phyloP scores from a whole-genome alignment of 1,140 invertebrate species.

The Saccostrea glomerata region DNA sequence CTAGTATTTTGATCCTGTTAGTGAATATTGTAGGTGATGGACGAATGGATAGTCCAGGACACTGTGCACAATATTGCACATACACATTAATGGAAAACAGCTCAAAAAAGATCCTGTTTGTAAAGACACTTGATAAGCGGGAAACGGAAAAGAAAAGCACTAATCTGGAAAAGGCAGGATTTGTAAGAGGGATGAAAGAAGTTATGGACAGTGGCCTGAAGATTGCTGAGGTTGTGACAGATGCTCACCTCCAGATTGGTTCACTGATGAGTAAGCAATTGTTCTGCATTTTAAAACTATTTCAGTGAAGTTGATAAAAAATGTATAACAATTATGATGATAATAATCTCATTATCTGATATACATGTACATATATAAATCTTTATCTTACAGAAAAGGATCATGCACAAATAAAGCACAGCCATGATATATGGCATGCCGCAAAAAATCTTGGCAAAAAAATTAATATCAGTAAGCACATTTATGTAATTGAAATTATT shows the following conservation, averaged over 20 bases:
- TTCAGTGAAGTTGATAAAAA: too few species aligned
- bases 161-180: slow-evolving; percentile 49
- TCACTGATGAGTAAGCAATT: slow-evolving; percentile 35
- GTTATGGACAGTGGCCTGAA: neutral
- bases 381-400: slow-evolving; percentile 44
- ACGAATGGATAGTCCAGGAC: too few species aligned
- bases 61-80: slow-evolving; percentile 2
- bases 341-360: too few species aligned
- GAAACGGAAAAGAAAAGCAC: slow-evolving; percentile 36
- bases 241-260: slow-evolving; percentile 40
- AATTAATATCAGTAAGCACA: slow-evolving; percentile 10
- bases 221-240: slow-evolving; percentile 35
- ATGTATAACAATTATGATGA: too few species aligned
- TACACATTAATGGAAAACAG: slow-evolving; percentile 35
- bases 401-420: slow-evolving; percentile 51
- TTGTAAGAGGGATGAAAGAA: slow-evolving; percentile 25
- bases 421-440: slow-evolving; percentile 57
- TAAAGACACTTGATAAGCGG: slow-evolving; percentile 5
- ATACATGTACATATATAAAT: neutral
- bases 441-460: slow-evolving; percentile 53
- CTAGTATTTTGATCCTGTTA: neutral
- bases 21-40: too few species aligned
- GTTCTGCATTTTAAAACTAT: too few species aligned
- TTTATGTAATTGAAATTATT: neutral
- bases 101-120: slow-evolving; percentile 1